A percentile compares a stretch with the other conserved stretches of the same genome.
These are phyloP conservation scores for Drosophila jambulina DNA, from an alignment of 1,140 invertebrate species.

Conservation along the genomic window DNA sequence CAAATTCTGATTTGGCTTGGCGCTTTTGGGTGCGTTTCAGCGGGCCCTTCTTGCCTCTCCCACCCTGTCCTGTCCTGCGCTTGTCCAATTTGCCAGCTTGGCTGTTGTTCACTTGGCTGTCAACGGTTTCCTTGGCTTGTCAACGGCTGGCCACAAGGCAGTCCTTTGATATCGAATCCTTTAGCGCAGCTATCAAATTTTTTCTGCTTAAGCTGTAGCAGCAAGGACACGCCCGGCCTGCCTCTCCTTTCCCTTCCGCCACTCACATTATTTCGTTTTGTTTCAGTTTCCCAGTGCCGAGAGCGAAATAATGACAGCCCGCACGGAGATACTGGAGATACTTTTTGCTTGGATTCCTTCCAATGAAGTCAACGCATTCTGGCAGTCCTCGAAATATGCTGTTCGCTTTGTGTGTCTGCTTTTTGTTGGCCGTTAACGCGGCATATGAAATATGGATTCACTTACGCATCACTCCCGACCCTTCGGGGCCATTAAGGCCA, in stretches of 20 bases:
- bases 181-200: conserved; percentile 78
- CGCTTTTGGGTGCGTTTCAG: conserved; percentile 51
- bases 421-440: conserved; percentile 67
- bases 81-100: conserved; percentile 77
- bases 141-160: conserved; percentile 68
- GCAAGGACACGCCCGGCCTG: conserved; percentile 55
- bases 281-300: conserved; percentile 37
- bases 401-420: conserved; percentile 53
- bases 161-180: conserved; percentile 80
- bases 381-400: conserved; percentile 37
- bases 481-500: conserved; percentile 75
- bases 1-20: conserved; percentile 54
- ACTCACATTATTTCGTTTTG: conserved; percentile 47
- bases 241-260: conserved; percentile 33
- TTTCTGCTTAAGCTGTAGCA: conserved; percentile 21
- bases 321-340: conserved; percentile 59
- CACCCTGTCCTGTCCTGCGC: conserved; percentile 10
- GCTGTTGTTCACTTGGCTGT: conserved; percentile 60
- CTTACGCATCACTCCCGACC: conserved; percentile 75
- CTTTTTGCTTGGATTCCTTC: conserved; percentile 46
- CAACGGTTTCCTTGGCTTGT: conserved; percentile 62
- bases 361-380: conserved; percentile 46
- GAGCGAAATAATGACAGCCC: conserved; percentile 68
- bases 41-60: conserved; percentile 5
- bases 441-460: conserved; percentile 84